Conservation (phyloP, 2,797 vertebrate genomes). For the Coluber constrictor region DNA sequence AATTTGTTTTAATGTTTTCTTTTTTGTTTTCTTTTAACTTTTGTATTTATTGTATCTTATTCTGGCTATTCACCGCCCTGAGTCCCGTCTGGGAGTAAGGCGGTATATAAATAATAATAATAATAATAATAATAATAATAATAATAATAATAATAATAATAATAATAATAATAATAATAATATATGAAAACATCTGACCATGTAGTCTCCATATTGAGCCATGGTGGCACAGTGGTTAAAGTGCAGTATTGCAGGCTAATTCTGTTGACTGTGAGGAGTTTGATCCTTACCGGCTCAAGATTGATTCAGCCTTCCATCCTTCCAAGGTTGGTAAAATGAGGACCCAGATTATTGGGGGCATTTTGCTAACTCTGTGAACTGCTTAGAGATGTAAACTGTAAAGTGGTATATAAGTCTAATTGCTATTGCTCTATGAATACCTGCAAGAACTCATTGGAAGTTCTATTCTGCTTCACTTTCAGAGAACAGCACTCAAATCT, state of each 20-base stretch:
- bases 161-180: too few relatives aligned
- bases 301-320: neutral
- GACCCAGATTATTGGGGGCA: neutral
- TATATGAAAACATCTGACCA: neutral
- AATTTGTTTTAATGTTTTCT: too few relatives aligned
- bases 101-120: too few relatives aligned
- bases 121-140: too few relatives aligned
- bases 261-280: neutral
- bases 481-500: neutral
- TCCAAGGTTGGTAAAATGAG: neutral
- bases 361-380: neutral
- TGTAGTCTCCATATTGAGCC: neutral
- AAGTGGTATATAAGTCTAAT: too few relatives aligned
- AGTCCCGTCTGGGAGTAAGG: too few relatives aligned
- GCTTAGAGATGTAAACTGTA: neutral
- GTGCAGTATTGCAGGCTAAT: neutral
- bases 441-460: neutral
- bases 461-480: neutral
- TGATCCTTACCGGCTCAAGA: neutral
- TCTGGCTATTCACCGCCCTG: too few relatives aligned
- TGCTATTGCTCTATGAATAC: neutral
- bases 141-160: too few relatives aligned
- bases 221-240: neutral
- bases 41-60: too few relatives aligned
- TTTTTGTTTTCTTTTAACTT: too few relatives aligned